Evolutionary conservation across 2,113 vertebrate genomes (phyloP).

Genomic region (Dendropsophus ebraccatus): DNA sequence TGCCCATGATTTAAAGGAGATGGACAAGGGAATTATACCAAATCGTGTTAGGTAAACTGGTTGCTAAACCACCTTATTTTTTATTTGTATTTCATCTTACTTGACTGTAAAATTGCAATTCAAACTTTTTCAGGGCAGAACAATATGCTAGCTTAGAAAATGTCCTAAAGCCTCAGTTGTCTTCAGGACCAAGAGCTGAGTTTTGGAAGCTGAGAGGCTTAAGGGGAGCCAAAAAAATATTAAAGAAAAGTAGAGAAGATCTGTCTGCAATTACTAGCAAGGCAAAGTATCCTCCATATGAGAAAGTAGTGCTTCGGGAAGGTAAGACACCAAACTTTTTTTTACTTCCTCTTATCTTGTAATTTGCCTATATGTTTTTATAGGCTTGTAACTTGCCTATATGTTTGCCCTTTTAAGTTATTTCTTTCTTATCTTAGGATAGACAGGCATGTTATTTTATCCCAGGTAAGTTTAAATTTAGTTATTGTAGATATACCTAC

Average conservation of each 20-base stretch:
- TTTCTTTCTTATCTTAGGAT: no score
- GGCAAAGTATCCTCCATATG: slow-evolving; percentile 91
- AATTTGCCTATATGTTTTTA: no score
- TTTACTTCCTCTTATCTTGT: no score
- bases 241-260: slow-evolving; percentile 84
- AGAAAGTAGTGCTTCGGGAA: slow-evolving; percentile 89
- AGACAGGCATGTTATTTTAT: no score
- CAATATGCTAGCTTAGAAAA: slow-evolving; percentile 84
- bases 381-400: no score
- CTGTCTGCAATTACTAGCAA: slow-evolving; percentile 90
- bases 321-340: slow-evolving; percentile 74
- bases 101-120: neutral
- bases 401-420: no score
- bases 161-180: slow-evolving; percentile 66
- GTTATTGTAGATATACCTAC: no score
- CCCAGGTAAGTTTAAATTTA: no score
- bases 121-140: slow-evolving; percentile 80
- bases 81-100: neutral
- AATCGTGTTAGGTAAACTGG: slow-evolving; percentile 80
- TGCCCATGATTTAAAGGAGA: slow-evolving; percentile 86
- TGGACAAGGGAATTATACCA: slow-evolving; percentile 91
- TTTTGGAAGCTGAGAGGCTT: slow-evolving; percentile 97
- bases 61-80: neutral
- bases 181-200: slow-evolving; percentile 81
- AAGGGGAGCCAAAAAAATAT: slow-evolving; percentile 86